Evolutionary conservation across 92 coral and sea anemone genomes (phyloP).

Genomic region (Palythoa heliodiscus): DNA sequence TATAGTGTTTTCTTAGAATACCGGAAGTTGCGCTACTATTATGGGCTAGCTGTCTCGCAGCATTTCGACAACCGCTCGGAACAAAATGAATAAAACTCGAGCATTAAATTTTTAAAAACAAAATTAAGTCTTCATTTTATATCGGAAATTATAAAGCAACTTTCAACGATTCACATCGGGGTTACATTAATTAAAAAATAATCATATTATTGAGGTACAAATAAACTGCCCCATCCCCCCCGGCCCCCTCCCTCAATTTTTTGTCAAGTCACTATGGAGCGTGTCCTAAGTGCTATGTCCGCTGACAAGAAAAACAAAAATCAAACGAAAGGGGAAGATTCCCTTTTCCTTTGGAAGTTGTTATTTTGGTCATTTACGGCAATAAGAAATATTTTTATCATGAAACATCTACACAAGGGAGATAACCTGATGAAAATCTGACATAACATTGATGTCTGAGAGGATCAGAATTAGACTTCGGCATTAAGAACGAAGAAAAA

Average conservation of each 20-base stretch:
- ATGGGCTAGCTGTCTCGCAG: neutral
- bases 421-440: neutral
- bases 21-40: conserved; percentile 46
- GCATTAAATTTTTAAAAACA: neutral
- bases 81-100: neutral
- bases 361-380: neutral
- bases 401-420: neutral
- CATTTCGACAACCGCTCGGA: neutral
- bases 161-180: neutral
- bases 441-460: neutral
- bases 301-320: conserved; percentile 30
- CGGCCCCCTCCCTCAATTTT: neutral
- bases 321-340: conserved; percentile 1
- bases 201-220: no score
- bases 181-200: neutral
- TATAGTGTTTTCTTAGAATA: conserved; percentile 21
- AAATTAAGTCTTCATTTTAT: neutral
- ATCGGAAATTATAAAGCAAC: neutral
- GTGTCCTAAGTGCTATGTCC: conserved; percentile 1
- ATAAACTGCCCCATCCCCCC: neutral
- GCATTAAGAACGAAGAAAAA: neutral
- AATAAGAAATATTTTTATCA: neutral
- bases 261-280: neutral
- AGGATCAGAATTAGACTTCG: no score
- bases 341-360: neutral